Evolutionary conservation across 2,797 vertebrate genomes (phyloP).

Genomic region (Falco columbarius): DNA sequence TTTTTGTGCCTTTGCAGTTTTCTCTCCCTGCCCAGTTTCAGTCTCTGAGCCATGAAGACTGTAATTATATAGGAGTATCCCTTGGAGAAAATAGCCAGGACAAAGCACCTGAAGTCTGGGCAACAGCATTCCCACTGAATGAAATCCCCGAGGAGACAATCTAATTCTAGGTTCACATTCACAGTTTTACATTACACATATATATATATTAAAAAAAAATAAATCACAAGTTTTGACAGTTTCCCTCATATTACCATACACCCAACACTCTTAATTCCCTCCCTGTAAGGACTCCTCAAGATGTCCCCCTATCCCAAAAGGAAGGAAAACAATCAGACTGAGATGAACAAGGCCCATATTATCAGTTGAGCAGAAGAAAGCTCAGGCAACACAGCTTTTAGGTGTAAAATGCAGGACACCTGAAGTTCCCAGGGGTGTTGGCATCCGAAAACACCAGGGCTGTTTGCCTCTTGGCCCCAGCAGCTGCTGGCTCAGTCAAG

Average conservation of each 20-base stretch:
- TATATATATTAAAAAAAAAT: neutral
- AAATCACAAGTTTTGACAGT: neutral
- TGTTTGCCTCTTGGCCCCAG: neutral
- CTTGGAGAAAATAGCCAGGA: constrained; percentile 18
- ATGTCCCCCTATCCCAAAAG: neutral
- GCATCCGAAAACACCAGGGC: neutral
- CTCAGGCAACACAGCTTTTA: neutral
- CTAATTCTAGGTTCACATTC: neutral
- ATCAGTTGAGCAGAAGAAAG: neutral
- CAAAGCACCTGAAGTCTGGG: neutral
- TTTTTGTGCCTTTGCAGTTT: neutral
- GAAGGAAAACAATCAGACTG: neutral
- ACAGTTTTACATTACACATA: neutral
- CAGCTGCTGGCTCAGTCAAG: neutral
- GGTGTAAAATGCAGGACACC: neutral
- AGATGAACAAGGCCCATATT: neutral
- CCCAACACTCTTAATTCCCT: neutral
- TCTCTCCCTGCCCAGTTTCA: neutral
- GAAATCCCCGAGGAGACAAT: neutral
- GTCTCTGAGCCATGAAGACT: neutral
- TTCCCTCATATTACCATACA: neutral
- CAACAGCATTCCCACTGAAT: neutral
- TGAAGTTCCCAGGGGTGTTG: neutral
- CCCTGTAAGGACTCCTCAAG: neutral
- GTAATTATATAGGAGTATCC: constrained; percentile 33